Evolutionary conservation across 2,888 invertebrate species (phyloP), one percentile per base, ranked within the genome.

Genomic region (Pseudeuparius sepicola): DNA sequence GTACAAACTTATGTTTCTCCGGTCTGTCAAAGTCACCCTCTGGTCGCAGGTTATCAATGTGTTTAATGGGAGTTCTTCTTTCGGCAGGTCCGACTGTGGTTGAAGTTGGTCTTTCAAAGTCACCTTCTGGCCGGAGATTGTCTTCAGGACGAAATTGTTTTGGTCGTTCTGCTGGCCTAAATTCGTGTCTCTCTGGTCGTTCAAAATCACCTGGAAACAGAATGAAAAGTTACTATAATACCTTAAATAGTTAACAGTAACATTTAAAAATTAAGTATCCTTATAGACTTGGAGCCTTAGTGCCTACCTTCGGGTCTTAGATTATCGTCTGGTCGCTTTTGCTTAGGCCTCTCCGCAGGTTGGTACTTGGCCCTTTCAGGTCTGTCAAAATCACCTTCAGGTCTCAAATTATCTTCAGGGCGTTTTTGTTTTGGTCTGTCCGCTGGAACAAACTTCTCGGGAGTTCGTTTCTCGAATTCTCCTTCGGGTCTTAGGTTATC

Each of bases 361-460:
- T 15, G 24, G 59, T 55, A 42, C 60, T 61, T n/a, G 56, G 55
- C 33, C 59, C 60, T 37, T 59, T 61, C 34, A 17, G 64, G 64
- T 49, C 57, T 58, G 43, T 70, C 70, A 52, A 77, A 77, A 15
- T 75, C 66, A 4, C 65, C 67, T 47, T 68, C 75, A 3, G 75
- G 72, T 47, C 65, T 67, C 1, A 81, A 58, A 53, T 81, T 81
- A 51, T 82, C 78, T 39, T 63, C 63, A 2, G 66, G 68, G 26
- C 53, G 48, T 12, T 51, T 60, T 1, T 48, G 60, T 29, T 44
- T 49, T 4, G 54, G 55, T 23, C 57, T 40, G 40, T 61, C 55
- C 23, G 50, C 57, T 16, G 64, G 61, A 74, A 39, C 43, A 34
- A 53, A 46, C 33, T 51, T 50, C 16, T 50, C 49, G 23, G 54